A percentile compares a stretch with the other conserved stretches of the same genome.
These are phyloP conservation scores for Megatriorchis doriae DNA, from an alignment of 2,113 vertebrate species.

Conservation along the genomic window DNA sequence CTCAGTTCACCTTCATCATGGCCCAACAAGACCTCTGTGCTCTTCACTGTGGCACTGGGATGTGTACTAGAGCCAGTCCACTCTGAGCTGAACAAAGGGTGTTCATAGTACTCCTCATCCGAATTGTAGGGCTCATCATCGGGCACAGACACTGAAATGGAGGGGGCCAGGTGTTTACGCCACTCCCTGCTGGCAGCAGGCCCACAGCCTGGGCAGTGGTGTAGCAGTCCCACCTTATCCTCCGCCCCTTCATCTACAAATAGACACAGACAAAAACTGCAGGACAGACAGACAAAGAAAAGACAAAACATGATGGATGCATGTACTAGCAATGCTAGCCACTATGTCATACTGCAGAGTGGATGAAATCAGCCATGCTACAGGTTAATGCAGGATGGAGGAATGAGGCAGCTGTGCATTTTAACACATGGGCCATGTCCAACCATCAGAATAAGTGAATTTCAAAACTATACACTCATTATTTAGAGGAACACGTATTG, in stretches of 20 bases:
- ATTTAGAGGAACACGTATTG: neutral
- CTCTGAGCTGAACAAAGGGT: constrained; percentile 93
- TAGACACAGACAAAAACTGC: constrained; percentile 93
- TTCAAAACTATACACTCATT: neutral
- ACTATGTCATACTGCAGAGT: neutral
- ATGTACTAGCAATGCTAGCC: neutral
- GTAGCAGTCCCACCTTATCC: constrained; percentile 89
- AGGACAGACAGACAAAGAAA: constrained; percentile 73
- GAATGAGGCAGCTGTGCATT: too few species aligned
- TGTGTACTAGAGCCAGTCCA: constrained; percentile 83
- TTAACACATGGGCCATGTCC: too few species aligned
- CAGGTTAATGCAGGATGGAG: neutral
- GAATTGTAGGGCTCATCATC: constrained; percentile 90
- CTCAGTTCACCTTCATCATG: constrained; percentile 91
- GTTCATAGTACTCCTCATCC: constrained; percentile 92
- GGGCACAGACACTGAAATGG: constrained; percentile 92
- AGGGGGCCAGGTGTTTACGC: constrained; percentile 86
- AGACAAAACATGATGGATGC: constrained; percentile 4
- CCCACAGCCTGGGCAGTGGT: constrained; percentile 80
- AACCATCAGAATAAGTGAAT: rapidly evolving
- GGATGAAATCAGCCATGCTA: constrained; percentile 51
- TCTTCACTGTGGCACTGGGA: constrained; percentile 81
- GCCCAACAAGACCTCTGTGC: constrained; percentile 81
- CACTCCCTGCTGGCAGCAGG: constrained; percentile 73
- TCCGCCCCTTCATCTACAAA: constrained; percentile 94